Base-by-base conservation (phyloP, 2,113 vertebrate genomes). In the Lathamus discolor region DNA sequence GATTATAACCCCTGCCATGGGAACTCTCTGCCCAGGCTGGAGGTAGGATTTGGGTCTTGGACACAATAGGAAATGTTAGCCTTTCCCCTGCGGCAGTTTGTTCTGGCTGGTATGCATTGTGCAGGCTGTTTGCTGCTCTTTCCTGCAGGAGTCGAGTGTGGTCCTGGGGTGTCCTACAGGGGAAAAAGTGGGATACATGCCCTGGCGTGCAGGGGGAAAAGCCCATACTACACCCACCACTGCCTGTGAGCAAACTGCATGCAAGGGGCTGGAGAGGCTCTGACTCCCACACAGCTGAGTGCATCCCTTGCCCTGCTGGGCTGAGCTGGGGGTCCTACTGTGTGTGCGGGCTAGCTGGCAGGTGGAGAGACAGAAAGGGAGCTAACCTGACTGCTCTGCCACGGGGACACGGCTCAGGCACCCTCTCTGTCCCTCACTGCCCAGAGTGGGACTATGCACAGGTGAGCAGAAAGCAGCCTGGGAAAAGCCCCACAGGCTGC, bases 391-490 rank as follows among this genome's bases (percentile, higher is more conserved):
- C 44, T 17, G 69, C 37, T 64, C 51, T 77, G 76, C 57, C 37
- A 0, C 0, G 7, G 78, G 35, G 7, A 31, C 3, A 18, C 1
- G 16, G 41, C 59, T 44, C 17, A 13, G 59, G 51, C 3, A 28
- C 29, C n/a, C 61, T 22, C 35, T 6, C 48, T 17, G 20, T 5
- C 44, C 43, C 43, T 31, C 37, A 1, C 54, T 20, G 33, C 35
- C 19, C 8, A 5, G 52, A 41, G 9, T 0, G 4, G 52, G 52
- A 41, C 23, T 4, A 5, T 5, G 10, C 3, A 2, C 0, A 2
- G 22, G 16, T 9, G 20, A 25, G 64, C 0, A 3, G 39, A 18
- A 11, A 7, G 11, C 51, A 18, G 41, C 35, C 12, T 8, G 6
- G 52, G 33, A 13, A 29, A 20, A 54, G 64, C 41, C 31, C 66